Evolutionary conservation across 64 coral and sea anemone species (phyloP), one percentile per base, ranked within the genome.

Genomic region (Catalaphyllia jardinei): DNA sequence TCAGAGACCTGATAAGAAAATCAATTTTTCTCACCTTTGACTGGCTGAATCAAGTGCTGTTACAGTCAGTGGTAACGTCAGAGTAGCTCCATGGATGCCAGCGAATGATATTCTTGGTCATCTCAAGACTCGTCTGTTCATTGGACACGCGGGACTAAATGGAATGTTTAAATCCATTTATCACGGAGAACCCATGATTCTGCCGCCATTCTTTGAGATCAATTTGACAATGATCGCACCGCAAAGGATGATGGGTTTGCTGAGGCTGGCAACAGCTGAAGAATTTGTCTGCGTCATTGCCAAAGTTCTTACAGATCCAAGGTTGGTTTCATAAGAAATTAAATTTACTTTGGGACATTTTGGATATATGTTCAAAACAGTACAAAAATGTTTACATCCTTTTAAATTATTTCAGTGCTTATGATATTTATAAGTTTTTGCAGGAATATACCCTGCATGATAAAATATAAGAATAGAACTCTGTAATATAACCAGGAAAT

Each of bases 51-150:
- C 73, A 42, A 75, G 33, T 13, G 16, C 30, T 75, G 17, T 75
- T 38, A 17, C 31, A 75, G 31, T 55, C 63, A 55, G 51, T 13
- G 77, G 82, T 10, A 82, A 89, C 60, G 35, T 89, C 60, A 89
- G 80, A 29, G 30, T 88, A 2, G 24, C 29, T 10, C 20, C 35
- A 13, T 89, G 88, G 88, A 25, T 89, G 11, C 88, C 88, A 80
- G 76, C 80, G 88, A 89, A 89, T 20, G 88, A 89, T 55, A 78
- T 89, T 35, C 38, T 89, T 19, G 88, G 88, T 17, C 88, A 89
- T 22, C 31, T 33, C 18, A 80, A 89, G 29, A 89, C 88, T 17
- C 77, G 76, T 8, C 13, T 89, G 59, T 89, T 89, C 8, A n/a
- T 89, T 52, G 78, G 74, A 33, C 88, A 89, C 59, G 76, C 75